Evolutionary conservation across 2,888 invertebrate genomes (phyloP), one percentile per base, ranked within the genome.

Genomic region (Ophioninae sp.): DNA sequence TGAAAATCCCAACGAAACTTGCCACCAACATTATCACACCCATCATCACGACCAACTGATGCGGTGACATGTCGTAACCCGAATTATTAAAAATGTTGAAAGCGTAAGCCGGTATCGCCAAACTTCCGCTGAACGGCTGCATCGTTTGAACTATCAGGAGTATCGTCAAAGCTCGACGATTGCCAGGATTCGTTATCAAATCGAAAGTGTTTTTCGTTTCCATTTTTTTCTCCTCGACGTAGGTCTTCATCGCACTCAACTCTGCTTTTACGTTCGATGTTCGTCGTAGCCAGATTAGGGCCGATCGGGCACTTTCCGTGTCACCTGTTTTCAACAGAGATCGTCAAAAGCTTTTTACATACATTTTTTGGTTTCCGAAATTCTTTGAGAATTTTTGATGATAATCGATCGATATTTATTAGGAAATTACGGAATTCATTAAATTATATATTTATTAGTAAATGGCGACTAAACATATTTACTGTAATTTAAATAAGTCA

Each of bases 231-330:
- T 74, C 41, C 22, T 78, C 67, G 23, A 81, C 41, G 51, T 68
- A 72, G 0, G 9, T 58, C 73, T 67, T 44, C 17, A 83, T 39
- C 13, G 59, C n/a, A 3, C 51, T 20, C 9, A 83, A 23, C 63
- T 83, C 83, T 3, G 30, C 30, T 1, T 22, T 74, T 5, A 83
- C 78, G 64, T 74, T 63, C 0, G 22, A 13, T 6, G n/a, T 65
- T 41, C 61, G 20, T 51, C 81, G 56, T 65, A 81, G 56, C 83
- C 83, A 81, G 13, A 22, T 44, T 20, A 83, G 63, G 9, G 83
- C 63, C 5, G 17, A 22, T 9, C 41, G 69, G 5, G 82, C 82
- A 6, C 20, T 63, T n/a, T 41, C 78, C 30, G 17, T 41, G 13
- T 82, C 73, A 23, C 73, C 82, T 82, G 73, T 20, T 44, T 10